Conservation (phyloP, 2,888 invertebrate species). For the Eupithecia dodoneata region DNA sequence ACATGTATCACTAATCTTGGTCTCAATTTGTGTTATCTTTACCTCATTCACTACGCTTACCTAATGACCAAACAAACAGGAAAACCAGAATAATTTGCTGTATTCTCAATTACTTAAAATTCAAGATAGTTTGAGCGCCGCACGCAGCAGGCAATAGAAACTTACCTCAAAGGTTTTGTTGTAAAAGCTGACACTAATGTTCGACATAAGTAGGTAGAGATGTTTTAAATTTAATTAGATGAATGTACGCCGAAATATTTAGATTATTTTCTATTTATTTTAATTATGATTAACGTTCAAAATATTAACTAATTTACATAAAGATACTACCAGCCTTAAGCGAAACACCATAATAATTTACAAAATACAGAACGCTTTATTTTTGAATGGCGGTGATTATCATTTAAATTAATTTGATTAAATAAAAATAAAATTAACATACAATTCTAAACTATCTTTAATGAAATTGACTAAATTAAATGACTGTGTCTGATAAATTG, state of each 20-base stretch:
- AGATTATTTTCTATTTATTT: neutral
- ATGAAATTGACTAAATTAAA: neutral
- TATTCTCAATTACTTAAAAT: neutral
- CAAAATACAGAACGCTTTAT: neutral
- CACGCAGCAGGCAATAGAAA: neutral
- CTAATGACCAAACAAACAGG: neutral
- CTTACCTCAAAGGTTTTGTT: neutral
- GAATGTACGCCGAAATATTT: neutral
- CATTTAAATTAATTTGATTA: neutral
- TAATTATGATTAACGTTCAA: neutral
- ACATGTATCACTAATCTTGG: conserved; percentile 40
- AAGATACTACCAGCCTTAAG: neutral
- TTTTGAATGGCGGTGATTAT: neutral
- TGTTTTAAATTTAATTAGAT: neutral
- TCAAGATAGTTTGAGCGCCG: neutral
- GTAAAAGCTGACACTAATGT: neutral
- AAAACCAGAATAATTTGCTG: neutral
- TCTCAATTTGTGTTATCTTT: conserved; percentile 27
- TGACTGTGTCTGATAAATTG: neutral
- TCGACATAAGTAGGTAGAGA: neutral
- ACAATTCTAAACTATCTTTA: neutral
- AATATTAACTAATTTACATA: neutral
- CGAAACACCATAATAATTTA: neutral
- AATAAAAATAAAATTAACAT: neutral
- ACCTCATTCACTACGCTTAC: neutral